phyloP scores from a whole-genome alignment of 2,797 vertebrate species.

The Pseudochromis fuscus region DNA sequence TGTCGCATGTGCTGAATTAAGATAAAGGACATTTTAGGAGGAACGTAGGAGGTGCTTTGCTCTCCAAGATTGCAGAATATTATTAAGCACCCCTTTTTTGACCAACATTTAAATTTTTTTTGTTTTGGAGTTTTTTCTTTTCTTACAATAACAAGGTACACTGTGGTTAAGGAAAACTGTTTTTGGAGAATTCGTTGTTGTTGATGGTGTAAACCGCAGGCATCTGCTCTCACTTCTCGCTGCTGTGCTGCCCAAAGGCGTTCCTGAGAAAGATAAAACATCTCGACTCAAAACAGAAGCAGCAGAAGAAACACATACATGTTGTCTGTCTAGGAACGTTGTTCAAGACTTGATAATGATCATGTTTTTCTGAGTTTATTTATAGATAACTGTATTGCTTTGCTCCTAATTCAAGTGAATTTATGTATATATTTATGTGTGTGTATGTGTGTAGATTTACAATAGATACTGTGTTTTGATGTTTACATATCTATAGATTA shows the following conservation, averaged over 20 bases:
- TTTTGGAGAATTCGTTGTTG: conserved; percentile 49
- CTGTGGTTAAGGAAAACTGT: conserved; percentile 26
- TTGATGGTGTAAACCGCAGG: conserved; percentile 39
- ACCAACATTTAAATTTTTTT: not conserved
- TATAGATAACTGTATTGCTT: conserved; percentile 15
- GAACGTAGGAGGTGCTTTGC: conserved; percentile 14
- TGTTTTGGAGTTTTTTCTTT: conserved; percentile 21
- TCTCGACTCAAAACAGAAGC: conserved; percentile 52
- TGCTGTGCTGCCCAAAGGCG: conserved; percentile 60
- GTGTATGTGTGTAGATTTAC: not conserved
- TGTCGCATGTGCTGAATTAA: conserved; percentile 24
- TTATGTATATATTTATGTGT: conserved; percentile 14
- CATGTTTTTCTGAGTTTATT: conserved; percentile 21
- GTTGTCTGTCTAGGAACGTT: conserved; percentile 43
- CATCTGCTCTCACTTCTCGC: conserved; percentile 52
- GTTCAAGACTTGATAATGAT: conserved; percentile 47
- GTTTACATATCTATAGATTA: too few species aligned
- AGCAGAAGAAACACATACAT: conserved; percentile 41
- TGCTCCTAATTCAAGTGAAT: conserved; percentile 14
- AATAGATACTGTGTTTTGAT: too few species aligned
- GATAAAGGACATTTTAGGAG: conserved; percentile 29
- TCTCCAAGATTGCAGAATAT: conserved; percentile 9
- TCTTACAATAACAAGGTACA: conserved; percentile 21
- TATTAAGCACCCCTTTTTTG: conserved; percentile 8
- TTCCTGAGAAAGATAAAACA: conserved; percentile 65